A percentile compares a stretch with the other conserved stretches of the same genome.
These are phyloP conservation scores for Riparia riparia DNA, from an alignment of 2,113 vertebrate species.

Conservation along the genomic window DNA sequence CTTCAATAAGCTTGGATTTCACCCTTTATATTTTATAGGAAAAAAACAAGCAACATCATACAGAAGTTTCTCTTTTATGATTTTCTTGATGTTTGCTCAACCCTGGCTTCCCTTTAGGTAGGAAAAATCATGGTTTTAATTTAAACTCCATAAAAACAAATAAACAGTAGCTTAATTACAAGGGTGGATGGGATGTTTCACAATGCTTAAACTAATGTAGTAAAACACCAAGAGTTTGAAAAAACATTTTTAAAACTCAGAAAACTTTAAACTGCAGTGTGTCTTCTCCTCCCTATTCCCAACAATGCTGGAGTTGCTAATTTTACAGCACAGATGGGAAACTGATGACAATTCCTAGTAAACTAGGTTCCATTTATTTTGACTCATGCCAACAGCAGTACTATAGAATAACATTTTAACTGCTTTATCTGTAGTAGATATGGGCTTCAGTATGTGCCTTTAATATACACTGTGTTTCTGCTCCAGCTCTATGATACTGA, in stretches of 20 bases:
- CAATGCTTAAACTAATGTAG: conserved; percentile 56
- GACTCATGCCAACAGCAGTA: background rate
- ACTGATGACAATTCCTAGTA: conserved; percentile 35
- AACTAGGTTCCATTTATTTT: conserved; percentile 31
- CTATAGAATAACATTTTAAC: background rate
- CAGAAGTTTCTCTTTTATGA: conserved; percentile 67
- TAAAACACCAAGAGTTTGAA: conserved; percentile 66
- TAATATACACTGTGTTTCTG: background rate
- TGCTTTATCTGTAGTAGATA: background rate
- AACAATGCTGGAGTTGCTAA: conserved; percentile 55
- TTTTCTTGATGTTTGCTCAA: conserved; percentile 67
- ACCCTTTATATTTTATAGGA: conserved; percentile 64
- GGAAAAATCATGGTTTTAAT: conserved; percentile 67
- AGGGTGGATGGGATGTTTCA: conserved; percentile 59
- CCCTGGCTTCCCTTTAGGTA: conserved; percentile 61
- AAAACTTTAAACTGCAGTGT: conserved; percentile 55
- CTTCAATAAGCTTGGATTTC: conserved; percentile 70
- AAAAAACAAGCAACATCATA: conserved; percentile 70
- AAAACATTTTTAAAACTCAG: conserved; percentile 56
- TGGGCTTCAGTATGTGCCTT: background rate
- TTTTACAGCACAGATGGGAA: conserved; percentile 63
- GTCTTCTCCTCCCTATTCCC: conserved; percentile 50
- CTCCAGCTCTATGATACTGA: background rate
- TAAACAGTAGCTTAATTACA: conserved; percentile 72
- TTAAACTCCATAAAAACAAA: conserved; percentile 70